Evolutionary conservation across 2,797 vertebrate genomes (phyloP), one percentile per base, ranked within the genome.

Genomic region (Schizothorax lantsangensis): DNA sequence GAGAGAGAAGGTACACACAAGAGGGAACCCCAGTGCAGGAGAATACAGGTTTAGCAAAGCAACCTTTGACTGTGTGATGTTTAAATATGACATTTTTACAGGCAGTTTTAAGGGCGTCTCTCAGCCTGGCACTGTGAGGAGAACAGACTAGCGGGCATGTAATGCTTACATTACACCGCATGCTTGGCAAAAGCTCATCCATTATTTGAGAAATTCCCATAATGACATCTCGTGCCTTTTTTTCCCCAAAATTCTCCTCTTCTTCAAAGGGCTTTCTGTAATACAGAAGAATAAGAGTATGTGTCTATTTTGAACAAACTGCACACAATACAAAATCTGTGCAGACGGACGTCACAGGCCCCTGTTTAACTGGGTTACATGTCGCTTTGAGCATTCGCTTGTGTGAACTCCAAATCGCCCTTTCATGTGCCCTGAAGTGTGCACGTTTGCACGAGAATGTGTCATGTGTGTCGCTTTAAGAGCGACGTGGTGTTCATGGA

Each of bases 381-480:
- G 75, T 85, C 49, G 19, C 64, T 79, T 52, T 54, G 36, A 69
- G 84, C 74, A 79, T n/a, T 79, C 6, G 1, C 82, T 38, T 11
- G 57, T 17, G 66, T 85, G 64, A 85, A 85, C 75, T 75, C 66
- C 66, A 85, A 85, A 79, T 79, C 38, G 77, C 49, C 84, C 75
- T 33, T 79, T 33, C 12, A 36, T 71, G 33, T 12, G 52, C 66
- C 54, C 30, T 30, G 40, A 86, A 43, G 30, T 40, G 40, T 52
- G 21, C 30, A 57, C 4, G 40, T 86, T 23, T 45, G 45, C 26
- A 52, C 15, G 40, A 64, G 26, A 69, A 79, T 23, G 47, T 57
- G 54, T 47, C 0, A 36, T 30, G 80, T 14, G 68, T 90, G 89
- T 89, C 54, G 23, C 88, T 92, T 91, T 91, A 90, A 91, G 89